phyloP scores from a whole-genome alignment of 2,113 vertebrate species.

The Mormoops blainvillei region DNA sequence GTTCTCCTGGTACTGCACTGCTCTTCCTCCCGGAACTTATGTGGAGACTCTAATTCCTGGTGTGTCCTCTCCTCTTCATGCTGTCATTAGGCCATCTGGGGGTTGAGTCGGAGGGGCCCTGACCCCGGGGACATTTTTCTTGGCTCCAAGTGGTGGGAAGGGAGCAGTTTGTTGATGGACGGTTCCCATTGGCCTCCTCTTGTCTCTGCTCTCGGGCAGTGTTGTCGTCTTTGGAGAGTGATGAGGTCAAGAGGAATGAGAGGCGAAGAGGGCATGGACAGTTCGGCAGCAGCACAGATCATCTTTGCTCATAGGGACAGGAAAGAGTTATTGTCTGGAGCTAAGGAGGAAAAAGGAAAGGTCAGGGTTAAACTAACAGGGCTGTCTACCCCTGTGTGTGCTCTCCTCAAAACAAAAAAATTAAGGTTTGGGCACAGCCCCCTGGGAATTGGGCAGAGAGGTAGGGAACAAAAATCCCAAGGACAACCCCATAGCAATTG shows the following conservation, averaged over 20 bases:
- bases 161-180: background rate
- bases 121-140: background rate
- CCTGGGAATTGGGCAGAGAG: background rate
- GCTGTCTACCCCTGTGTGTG: fast-evolving
- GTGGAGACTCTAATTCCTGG: background rate
- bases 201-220: background rate
- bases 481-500: background rate
- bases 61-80: background rate
- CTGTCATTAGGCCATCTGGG: background rate
- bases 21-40: background rate
- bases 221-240: background rate
- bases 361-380: background rate
- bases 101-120: background rate
- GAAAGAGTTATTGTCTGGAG: background rate
- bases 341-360: background rate
- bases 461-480: background rate
- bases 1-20: background rate
- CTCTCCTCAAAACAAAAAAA: background rate
- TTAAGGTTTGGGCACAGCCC: background rate
- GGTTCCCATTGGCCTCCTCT: background rate
- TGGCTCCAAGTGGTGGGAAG: background rate
- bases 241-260: background rate
- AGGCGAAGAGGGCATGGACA: background rate
- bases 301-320: background rate
- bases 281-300: background rate